phyloP scores from a whole-genome alignment of 2,113 vertebrate species.

The human (Homo sapiens) region GRCh38 chr13:114054501-114055000 shows the following conservation, averaged over 20 bases:
- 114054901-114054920: neutral
- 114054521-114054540: too few relatives aligned
- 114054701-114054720: neutral
- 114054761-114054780: neutral
- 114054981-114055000: too few relatives aligned
- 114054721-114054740: neutral
- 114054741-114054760: neutral
- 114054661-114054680: neutral
- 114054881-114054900: neutral
- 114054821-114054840: neutral
- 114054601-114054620: neutral
- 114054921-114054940: neutral
- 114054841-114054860: too few relatives aligned
- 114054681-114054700: neutral
- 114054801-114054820: neutral
- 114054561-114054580: neutral
- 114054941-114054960: too few relatives aligned
- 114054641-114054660: neutral
- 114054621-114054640: constrained; percentile 19
- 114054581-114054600: neutral
- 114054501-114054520: neutral
- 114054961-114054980: fast-evolving
- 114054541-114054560: neutral
- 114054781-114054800: neutral
- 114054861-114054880: neutral